Percentiles rank a stretch among this genome's conserved stretches.
These are phyloP conservation scores for Pseudopodoces humilis DNA, from an alignment of 2,113 vertebrate genomes.

Conservation along the genomic window DNA sequence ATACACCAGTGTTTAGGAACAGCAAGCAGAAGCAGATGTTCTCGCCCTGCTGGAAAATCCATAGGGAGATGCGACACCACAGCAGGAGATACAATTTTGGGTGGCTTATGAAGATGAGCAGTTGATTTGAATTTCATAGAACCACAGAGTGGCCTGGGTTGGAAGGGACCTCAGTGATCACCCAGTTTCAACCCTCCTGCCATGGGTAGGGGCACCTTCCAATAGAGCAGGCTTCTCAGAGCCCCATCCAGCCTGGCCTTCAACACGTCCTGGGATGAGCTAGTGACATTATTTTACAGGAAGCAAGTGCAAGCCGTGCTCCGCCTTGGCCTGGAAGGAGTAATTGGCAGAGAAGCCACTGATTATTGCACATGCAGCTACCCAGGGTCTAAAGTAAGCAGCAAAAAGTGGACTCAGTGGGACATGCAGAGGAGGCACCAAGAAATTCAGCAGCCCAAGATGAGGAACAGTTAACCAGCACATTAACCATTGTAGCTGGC, in stretches of 20 bases:
- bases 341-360: background rate
- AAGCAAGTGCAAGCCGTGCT: background rate
- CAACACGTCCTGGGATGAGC: background rate
- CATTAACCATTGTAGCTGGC: fast-evolving
- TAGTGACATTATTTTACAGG: background rate
- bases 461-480: fast-evolving
- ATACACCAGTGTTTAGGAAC: fast-evolving
- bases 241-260: background rate
- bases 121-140: background rate
- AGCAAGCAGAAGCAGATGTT: background rate
- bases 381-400: background rate
- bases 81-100: background rate
- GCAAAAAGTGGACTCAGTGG: background rate
- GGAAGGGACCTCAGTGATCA: background rate
- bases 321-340: background rate
- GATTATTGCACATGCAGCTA: background rate
- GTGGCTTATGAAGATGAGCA: background rate
- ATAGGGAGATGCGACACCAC: background rate
- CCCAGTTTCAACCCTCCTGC: too few relatives aligned
- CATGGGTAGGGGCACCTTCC: background rate
- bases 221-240: background rate
- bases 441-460: background rate
- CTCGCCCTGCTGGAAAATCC: background rate
- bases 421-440: background rate
- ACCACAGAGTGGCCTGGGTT: background rate